Base-by-base conservation (phyloP, 2,888 invertebrate genomes). In the Glyphotaelius pellucidus region DNA sequence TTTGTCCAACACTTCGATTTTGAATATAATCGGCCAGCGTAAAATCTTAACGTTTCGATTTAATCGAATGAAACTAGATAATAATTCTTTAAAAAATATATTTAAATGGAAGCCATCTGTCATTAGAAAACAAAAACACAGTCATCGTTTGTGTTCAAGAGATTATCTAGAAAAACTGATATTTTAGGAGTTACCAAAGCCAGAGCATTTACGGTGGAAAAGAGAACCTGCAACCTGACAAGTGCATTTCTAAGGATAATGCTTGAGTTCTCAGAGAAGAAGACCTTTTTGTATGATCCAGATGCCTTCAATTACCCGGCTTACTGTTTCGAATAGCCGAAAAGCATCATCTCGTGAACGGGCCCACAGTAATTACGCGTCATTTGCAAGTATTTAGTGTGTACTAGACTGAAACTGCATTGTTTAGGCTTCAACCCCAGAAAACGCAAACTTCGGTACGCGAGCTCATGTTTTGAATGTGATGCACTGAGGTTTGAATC, bases 321-420 rank as follows among this genome's bases (percentile, higher is more conserved):
- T 67, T 67, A 67, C 67, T 67, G 67, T 67, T 67, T 67, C 25
- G 67, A 67, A 67, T 67, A n/a, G 67, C 67, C 25, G 25, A 67
- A 67, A 67, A 67, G 67, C 67, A n/a, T 25, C 67, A n/a, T 67
- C 67, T 67, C 67, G 67, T 67, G 67, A 67, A 67, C 67, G 2
- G 9, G 67, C 25, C 25, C 67, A 67, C 0, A 25, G 67, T 67
- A 67, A 67, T 67, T 67, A 67, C 67, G 67, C 67, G 67, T 67
- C 67, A 67, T 67, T 67, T 67, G 67, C 67, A 67, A 67, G 67
- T 67, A 67, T 67, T 67, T 67, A 67, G 67, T 67, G 67, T 67
- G 67, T 67, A 67, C 67, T 11, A 67, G 67, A 67, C 67, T 67
- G 67, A 67, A 67, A 67, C 25, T 67, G 25, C n/a, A 67, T 67